These are phyloP conservation scores for Hippocampus guttulatus DNA, from an alignment of 2,113 vertebrate genomes.

Conservation along the genomic window DNA sequence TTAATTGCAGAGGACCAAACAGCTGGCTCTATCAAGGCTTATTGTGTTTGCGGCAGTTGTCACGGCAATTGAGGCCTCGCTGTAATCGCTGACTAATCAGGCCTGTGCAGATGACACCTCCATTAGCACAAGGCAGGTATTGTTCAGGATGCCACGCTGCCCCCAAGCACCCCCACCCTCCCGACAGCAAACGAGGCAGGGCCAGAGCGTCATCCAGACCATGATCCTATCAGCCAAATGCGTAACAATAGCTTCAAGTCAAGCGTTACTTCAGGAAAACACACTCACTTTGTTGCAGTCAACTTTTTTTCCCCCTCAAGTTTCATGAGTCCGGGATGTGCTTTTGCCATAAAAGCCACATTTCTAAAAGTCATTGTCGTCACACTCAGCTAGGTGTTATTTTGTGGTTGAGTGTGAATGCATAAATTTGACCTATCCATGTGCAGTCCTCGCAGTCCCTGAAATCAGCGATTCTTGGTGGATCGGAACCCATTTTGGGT, in stretches of 20 bases:
- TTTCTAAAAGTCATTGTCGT: slow-evolving; percentile 40
- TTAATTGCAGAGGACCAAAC: slow-evolving; percentile 79
- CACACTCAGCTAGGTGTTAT: slow-evolving; percentile 21
- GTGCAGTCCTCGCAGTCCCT: background rate
- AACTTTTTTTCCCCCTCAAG: slow-evolving; percentile 21
- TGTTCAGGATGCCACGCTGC: slow-evolving; percentile 54
- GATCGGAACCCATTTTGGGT: background rate
- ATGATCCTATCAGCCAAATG: slow-evolving; percentile 57
- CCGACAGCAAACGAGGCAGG: slow-evolving; percentile 17
- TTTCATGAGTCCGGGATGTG: slow-evolving; percentile 13
- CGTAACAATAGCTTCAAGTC: slow-evolving; percentile 55
- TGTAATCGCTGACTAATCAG: slow-evolving; percentile 80
- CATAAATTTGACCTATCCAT: background rate
- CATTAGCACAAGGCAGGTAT: slow-evolving; percentile 71
- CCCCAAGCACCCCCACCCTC: slow-evolving; percentile 15
- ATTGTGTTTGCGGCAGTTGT: slow-evolving; percentile 77
- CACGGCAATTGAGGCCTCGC: slow-evolving; percentile 72
- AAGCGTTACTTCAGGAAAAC: slow-evolving; percentile 37
- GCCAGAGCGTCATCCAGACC: slow-evolving; percentile 39
- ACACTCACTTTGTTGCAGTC: slow-evolving; percentile 13
- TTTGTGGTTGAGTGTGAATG: slow-evolving; percentile 32
- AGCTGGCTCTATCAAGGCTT: slow-evolving; percentile 74
- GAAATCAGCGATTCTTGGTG: background rate
- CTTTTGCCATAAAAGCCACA: slow-evolving; percentile 25
- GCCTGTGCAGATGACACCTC: slow-evolving; percentile 71